Conservation (phyloP, 2,797 vertebrate genomes). For the Allobates femoralis region DNA sequence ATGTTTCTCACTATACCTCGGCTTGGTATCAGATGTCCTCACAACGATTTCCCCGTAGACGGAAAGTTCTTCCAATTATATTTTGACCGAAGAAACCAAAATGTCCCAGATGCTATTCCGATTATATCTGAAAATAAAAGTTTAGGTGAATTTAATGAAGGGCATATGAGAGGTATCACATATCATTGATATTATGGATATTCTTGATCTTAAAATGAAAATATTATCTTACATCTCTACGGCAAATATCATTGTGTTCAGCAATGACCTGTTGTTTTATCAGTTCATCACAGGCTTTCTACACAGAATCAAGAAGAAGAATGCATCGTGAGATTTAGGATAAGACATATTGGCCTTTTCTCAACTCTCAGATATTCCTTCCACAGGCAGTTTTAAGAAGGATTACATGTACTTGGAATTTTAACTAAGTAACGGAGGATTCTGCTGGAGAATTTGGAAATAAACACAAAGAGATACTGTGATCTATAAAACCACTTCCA, state of each 20-base stretch:
- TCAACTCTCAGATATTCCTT: background rate
- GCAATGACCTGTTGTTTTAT: background rate
- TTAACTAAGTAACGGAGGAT: background rate
- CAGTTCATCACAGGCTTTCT: background rate
- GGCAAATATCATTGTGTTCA: background rate
- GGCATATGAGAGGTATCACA: background rate
- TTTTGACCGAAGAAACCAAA: background rate
- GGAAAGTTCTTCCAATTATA: background rate
- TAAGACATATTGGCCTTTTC: background rate
- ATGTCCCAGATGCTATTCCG: background rate
- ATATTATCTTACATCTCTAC: background rate
- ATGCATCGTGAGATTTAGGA: constrained; percentile 12
- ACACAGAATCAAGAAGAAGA: background rate
- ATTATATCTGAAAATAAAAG: constrained; percentile 14
- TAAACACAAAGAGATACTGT: background rate
- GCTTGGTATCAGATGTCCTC: background rate
- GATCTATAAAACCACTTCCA: background rate
- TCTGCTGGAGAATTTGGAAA: constrained; percentile 16
- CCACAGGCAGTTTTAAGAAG: background rate
- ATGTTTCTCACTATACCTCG: background rate
- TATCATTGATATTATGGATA: background rate
- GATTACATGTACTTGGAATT: constrained; percentile 28
- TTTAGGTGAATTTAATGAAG: background rate
- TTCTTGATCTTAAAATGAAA: background rate
- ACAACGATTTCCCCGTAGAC: background rate